Evolutionary conservation across 2,888 invertebrate species (phyloP).

Genomic region (Epinotia bilunana): DNA sequence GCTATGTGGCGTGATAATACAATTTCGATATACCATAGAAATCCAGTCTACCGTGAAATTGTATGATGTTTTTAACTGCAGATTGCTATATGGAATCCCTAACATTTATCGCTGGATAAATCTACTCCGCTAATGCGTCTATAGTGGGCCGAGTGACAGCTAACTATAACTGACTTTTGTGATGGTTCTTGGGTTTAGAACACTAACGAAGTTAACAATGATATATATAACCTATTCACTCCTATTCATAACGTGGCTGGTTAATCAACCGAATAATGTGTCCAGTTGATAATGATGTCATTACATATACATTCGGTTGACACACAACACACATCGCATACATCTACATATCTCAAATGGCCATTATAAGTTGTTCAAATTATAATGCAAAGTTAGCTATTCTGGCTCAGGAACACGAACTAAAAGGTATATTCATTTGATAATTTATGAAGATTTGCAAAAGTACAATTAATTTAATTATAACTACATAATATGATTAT

Average conservation of each 20-base stretch:
- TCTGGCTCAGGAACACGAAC: neutral
- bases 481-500: neutral
- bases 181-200: too few relatives aligned
- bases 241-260: too few relatives aligned
- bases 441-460: neutral
- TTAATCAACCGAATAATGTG: too few relatives aligned
- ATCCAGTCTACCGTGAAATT: neutral
- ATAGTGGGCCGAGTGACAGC: neutral
- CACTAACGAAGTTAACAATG: too few relatives aligned
- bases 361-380: too few relatives aligned
- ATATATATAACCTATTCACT: too few relatives aligned
- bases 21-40: slow-evolving; percentile 1
- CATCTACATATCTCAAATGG: too few relatives aligned
- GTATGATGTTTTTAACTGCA: neutral
- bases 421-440: neutral
- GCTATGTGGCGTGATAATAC: neutral
- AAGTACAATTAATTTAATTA: neutral
- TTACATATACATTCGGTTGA: too few relatives aligned
- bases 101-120: neutral
- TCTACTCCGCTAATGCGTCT: neutral
- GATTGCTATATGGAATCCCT: too few relatives aligned
- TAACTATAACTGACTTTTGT: neutral
- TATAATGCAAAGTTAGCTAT: neutral
- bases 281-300: too few relatives aligned
- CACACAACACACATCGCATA: too few relatives aligned